phyloP scores from a whole-genome alignment of 2,888 invertebrate genomes.

The Cerastis rubricosa region DNA sequence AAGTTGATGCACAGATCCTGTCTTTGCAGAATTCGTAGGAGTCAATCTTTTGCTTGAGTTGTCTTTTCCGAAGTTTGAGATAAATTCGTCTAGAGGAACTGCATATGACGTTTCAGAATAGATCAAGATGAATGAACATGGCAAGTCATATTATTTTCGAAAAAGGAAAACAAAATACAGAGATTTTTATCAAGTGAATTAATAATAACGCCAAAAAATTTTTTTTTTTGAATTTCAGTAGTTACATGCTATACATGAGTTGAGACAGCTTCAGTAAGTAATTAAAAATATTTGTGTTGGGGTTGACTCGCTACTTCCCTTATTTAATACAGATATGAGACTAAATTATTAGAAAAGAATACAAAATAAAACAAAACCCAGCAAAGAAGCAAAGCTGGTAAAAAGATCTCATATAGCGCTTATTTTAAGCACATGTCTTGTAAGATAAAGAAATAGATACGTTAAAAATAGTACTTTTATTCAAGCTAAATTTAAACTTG shows the following conservation, averaged over 20 bases:
- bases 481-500: not conserved
- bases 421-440: not conserved
- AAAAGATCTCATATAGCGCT: not conserved
- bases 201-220: not conserved
- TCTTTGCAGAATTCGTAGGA: slow-evolving; percentile 1
- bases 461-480: slow-evolving; percentile 2
- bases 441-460: slow-evolving; percentile 9
- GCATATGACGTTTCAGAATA: not conserved
- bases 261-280: no score
- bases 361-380: no score
- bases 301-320: no score
- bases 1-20: not conserved
- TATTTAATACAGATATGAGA: no score
- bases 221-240: no score
- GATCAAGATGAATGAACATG: not conserved
- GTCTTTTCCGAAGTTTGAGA: not conserved
- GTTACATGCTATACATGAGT: no score
- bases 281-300: no score
- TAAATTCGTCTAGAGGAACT: not conserved
- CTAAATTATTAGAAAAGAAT: no score
- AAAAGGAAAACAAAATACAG: not conserved
- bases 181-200: not conserved
- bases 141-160: no score
- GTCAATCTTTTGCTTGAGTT: not conserved
- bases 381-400: no score